A percentile compares a stretch with the other conserved stretches of the same genome.
Evolutionary conservation across 2,888 invertebrate genomes (phyloP).

Genomic region (Melinopterus prodromus): DNA sequence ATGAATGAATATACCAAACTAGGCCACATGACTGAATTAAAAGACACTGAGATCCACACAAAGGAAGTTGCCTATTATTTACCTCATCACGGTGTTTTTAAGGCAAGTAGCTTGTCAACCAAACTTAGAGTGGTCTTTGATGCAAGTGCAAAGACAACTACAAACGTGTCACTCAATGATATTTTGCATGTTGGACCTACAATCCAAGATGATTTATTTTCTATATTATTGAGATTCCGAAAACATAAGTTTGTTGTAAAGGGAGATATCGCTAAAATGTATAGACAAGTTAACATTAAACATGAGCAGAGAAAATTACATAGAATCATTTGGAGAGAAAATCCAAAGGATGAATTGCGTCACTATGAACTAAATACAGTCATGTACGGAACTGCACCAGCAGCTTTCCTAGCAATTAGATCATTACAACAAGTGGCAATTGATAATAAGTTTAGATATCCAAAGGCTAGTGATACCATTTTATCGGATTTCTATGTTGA

Average conservation of each 20-base stretch:
- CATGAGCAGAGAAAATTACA: not conserved
- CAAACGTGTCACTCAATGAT: slow-evolving; percentile 13
- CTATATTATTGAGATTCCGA: slow-evolving; percentile 6
- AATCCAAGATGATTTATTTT: slow-evolving; percentile 20
- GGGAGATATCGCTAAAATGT: slow-evolving; percentile 14
- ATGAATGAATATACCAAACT: not conserved
- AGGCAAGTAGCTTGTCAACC: not conserved
- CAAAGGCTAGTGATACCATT: not conserved
- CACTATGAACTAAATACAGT: not conserved
- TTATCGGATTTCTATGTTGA: not conserved
- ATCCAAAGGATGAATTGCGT: not conserved
- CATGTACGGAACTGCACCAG: not conserved
- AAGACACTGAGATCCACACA: not conserved
- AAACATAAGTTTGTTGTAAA: not conserved
- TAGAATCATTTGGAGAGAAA: not conserved
- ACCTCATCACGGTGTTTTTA: slow-evolving; percentile 12
- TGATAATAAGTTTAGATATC: not conserved
- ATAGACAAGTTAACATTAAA: slow-evolving; percentile 6
- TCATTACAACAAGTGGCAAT: not conserved
- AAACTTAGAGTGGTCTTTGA: slow-evolving; percentile 16
- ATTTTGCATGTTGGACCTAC: slow-evolving; percentile 15
- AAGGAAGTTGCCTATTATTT: not conserved
- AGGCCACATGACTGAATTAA: not conserved
- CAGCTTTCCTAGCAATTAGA: not conserved
- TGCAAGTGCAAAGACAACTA: not conserved